A percentile compares a stretch with the other conserved stretches of the same genome.
Evolutionary conservation across 2,797 vertebrate genomes (phyloP).

Genomic region (Urophycis tenuis): DNA sequence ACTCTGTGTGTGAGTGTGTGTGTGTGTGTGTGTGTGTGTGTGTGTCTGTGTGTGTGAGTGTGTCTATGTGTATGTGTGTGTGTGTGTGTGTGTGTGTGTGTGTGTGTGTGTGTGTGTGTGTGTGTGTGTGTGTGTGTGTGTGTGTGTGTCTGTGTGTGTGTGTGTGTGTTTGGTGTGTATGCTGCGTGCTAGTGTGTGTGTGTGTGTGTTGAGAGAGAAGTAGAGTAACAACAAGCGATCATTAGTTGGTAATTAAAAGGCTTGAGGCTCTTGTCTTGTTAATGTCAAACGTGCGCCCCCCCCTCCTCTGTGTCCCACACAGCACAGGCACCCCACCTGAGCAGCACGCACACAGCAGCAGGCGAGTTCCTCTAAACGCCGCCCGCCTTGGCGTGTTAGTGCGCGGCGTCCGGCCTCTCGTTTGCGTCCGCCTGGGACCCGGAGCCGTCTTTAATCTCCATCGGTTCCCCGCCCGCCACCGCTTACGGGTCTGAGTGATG

Average conservation of each 20-base stretch:
- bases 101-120: too few relatives aligned
- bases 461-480: not conserved
- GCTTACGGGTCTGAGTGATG: not conserved
- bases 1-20: slow-evolving; percentile 67
- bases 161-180: too few relatives aligned
- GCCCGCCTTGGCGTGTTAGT: not conserved
- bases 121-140: too few relatives aligned
- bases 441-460: not conserved
- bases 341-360: not conserved
- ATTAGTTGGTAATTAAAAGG: not conserved
- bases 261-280: not conserved
- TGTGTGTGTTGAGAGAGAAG: not conserved
- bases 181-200: too few relatives aligned
- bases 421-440: not conserved
- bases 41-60: too few relatives aligned
- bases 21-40: not conserved
- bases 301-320: too few relatives aligned
- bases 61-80: too few relatives aligned
- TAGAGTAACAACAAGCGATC: too few relatives aligned
- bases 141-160: too few relatives aligned
- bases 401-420: not conserved
- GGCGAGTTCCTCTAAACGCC: not conserved
- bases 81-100: slow-evolving; percentile 49
- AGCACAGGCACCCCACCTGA: too few relatives aligned
- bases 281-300: not conserved